Conservation (phyloP, 2,113 vertebrate genomes). For the Fulmarus glacialis region DNA sequence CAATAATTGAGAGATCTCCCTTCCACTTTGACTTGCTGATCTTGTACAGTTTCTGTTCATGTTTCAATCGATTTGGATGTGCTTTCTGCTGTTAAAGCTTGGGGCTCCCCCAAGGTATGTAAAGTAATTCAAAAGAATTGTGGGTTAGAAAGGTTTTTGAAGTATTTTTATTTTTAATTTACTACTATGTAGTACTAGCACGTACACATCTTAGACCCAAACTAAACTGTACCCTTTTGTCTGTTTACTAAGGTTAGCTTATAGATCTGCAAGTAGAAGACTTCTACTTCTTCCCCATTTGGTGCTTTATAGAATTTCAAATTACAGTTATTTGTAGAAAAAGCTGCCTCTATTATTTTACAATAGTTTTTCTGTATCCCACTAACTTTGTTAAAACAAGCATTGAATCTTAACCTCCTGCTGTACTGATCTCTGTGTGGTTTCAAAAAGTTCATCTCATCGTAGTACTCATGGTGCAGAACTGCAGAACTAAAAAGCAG, state of each 20-base stretch:
- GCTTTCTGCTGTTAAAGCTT: neutral
- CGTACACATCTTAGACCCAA: neutral
- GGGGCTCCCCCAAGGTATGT: neutral
- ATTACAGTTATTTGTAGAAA: neutral
- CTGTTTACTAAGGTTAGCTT: neutral
- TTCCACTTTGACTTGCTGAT: neutral
- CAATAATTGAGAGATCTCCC: neutral
- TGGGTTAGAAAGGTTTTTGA: neutral
- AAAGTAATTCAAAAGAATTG: neutral
- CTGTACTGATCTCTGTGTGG: neutral
- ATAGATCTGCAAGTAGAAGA: neutral
- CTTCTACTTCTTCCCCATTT: neutral
- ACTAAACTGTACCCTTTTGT: neutral
- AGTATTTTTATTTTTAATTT: constrained; percentile 7
- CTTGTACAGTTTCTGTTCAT: neutral
- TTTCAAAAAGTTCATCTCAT: neutral
- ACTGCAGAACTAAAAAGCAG: neutral
- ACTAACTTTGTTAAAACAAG: neutral
- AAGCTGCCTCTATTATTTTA: neutral
- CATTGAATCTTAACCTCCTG: neutral
- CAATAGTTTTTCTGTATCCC: neutral
- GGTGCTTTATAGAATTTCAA: neutral
- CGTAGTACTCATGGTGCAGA: neutral
- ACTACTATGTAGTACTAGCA: neutral
- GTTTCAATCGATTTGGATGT: neutral